Evolutionary conservation across 2,888 invertebrate species (phyloP).

Genomic region (Gortyna flavago): DNA sequence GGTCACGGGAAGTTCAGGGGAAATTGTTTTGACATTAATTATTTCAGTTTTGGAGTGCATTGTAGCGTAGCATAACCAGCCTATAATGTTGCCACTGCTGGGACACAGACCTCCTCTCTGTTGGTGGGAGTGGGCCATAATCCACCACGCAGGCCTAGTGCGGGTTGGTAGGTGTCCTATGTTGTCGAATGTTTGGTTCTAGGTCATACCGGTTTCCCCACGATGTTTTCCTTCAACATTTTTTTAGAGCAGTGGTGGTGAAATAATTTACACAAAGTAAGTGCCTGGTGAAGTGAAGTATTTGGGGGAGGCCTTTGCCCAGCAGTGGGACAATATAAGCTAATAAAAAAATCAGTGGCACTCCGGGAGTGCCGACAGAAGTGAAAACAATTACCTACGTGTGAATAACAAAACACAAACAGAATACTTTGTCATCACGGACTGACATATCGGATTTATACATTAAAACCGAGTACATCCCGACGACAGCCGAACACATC

Average conservation of each 20-base stretch:
- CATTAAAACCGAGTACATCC: too few species aligned
- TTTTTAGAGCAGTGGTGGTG: neutral
- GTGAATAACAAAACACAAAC: too few species aligned
- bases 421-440: too few species aligned
- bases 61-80: neutral
- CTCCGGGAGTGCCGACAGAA: too few species aligned
- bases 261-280: neutral
- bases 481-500: too few species aligned
- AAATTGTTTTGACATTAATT: conserved; percentile 6
- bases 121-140: neutral
- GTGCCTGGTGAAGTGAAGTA: neutral
- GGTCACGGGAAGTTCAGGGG: conserved; percentile 13
- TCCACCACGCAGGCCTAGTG: neutral
- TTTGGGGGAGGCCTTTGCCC: too few species aligned
- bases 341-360: too few species aligned
- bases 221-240: neutral
- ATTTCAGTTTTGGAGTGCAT: neutral
- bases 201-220: neutral
- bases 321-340: too few species aligned
- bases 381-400: too few species aligned
- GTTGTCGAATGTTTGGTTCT: neutral
- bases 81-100: neutral
- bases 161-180: neutral
- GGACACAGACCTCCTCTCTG: neutral
- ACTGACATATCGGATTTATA: too few species aligned